phyloP scores from a whole-genome alignment of 2,888 invertebrate species.

The Macrosoma leucophasiata region DNA sequence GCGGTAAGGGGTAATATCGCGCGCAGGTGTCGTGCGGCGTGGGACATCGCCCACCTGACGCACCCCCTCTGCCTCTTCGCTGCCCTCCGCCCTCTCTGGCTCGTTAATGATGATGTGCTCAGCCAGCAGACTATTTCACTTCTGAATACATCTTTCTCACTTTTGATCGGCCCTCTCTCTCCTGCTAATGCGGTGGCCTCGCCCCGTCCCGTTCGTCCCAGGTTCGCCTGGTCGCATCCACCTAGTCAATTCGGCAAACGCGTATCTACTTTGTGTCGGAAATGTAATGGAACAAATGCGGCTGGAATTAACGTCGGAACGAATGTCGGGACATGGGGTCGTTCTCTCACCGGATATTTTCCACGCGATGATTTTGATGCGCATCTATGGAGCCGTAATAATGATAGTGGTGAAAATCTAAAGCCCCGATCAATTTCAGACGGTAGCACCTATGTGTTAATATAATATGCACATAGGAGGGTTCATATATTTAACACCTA shows the following conservation, averaged over 20 bases:
- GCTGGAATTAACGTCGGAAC: constrained; percentile 73
- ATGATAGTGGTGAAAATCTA: constrained; percentile 47
- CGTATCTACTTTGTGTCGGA: constrained; percentile 76
- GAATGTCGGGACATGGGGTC: constrained; percentile 72
- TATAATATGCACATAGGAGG: no score
- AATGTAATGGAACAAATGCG: constrained; percentile 77
- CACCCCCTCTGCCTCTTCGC: constrained; percentile 76
- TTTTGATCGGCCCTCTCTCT: constrained; percentile 65
- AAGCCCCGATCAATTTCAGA: no score
- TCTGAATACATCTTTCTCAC: constrained; percentile 79
- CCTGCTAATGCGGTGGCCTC: constrained; percentile 36
- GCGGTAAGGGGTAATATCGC: constrained; percentile 61
- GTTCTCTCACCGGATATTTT: constrained; percentile 67
- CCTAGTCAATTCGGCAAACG: constrained; percentile 75
- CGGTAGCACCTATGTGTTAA: no score
- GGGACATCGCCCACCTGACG: constrained; percentile 76
- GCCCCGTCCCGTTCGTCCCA: constrained; percentile 47
- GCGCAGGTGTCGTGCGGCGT: constrained; percentile 64
- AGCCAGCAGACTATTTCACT: constrained; percentile 85
- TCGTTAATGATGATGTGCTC: constrained; percentile 88
- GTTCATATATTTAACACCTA: no score
- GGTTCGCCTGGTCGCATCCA: constrained; percentile 71
- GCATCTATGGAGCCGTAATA: constrained; percentile 58
- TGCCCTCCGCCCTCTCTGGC: constrained; percentile 77
- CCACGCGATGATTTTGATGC: constrained; percentile 71